A percentile compares a stretch with the other conserved stretches of the same genome.
These are phyloP conservation scores for Nematostella vectensis DNA, from an alignment of 92 coral and sea anemone species.

Conservation along the genomic window DNA sequence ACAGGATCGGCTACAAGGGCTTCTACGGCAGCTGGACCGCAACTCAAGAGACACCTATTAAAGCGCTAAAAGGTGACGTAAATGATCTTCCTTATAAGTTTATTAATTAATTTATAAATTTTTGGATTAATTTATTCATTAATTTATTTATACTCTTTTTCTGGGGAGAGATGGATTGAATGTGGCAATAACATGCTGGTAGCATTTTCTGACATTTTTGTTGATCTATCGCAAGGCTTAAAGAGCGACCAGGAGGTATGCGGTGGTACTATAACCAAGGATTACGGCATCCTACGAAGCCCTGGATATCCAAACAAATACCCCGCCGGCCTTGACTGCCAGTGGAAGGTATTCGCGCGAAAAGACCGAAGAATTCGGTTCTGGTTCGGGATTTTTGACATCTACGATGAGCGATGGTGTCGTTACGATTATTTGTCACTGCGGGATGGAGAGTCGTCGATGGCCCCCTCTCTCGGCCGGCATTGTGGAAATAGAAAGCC, in stretches of 20 bases:
- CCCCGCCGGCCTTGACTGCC: constrained; percentile 46
- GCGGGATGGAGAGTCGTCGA: constrained; percentile 44
- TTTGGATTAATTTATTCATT: no score
- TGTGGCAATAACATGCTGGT: no score
- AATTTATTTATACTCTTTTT: no score
- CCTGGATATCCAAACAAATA: constrained; percentile 60
- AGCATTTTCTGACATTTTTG: no score
- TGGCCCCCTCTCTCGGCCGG: constrained; percentile 62
- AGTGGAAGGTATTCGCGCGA: constrained; percentile 62
- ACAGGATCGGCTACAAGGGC: constrained; percentile 31
- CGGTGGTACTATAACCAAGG: constrained; percentile 31
- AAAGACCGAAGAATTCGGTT: constrained; percentile 46
- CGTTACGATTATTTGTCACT: constrained; percentile 57
- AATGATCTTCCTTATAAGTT: no score
- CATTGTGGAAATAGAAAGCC: constrained; percentile 59
- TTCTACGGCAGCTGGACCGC: constrained; percentile 52
- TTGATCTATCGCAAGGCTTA: no score
- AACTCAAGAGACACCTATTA: no score
- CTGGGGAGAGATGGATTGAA: no score
- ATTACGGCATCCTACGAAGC: constrained; percentile 51
- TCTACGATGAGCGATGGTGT: constrained; percentile 44
- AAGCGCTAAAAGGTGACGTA: no score
- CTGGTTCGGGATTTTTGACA: constrained; percentile 43
- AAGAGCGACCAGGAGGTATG: constrained; percentile 13
- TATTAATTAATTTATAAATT: no score